Evolutionary conservation across 2,797 vertebrate species (phyloP).

Genomic region (Halcyon smyrnensis): DNA sequence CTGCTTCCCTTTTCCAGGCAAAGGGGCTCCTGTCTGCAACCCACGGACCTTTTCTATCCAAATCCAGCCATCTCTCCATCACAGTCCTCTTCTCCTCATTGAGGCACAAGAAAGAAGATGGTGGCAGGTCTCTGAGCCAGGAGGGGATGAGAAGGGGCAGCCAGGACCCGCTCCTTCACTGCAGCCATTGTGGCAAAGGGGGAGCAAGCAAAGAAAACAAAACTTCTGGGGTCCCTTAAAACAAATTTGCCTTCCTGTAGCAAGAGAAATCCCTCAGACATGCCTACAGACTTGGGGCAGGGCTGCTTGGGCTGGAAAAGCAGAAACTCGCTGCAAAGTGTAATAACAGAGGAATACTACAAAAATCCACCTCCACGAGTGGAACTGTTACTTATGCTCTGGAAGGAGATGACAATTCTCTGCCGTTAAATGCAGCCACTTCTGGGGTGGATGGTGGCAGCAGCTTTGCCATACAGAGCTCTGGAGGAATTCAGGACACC

Average conservation of each 20-base stretch:
- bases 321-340: background rate
- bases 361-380: background rate
- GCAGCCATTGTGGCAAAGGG: background rate
- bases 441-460: background rate
- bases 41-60: background rate
- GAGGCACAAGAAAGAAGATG: background rate
- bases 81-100: background rate
- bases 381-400: background rate
- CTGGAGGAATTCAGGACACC: conserved; percentile 63
- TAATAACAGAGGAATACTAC: background rate
- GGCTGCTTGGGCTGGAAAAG: background rate
- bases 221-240: background rate
- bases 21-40: background rate
- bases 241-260: background rate
- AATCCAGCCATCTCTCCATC: background rate
- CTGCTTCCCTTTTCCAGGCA: background rate
- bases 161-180: background rate
- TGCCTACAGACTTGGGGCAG: background rate
- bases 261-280: background rate
- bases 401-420: background rate
- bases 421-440: background rate
- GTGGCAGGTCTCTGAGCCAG: background rate
- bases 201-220: background rate
- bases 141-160: background rate
- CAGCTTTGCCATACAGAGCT: background rate